Conservation (phyloP, 2,888 invertebrate species). For the Trichogramma evanescens region DNA sequence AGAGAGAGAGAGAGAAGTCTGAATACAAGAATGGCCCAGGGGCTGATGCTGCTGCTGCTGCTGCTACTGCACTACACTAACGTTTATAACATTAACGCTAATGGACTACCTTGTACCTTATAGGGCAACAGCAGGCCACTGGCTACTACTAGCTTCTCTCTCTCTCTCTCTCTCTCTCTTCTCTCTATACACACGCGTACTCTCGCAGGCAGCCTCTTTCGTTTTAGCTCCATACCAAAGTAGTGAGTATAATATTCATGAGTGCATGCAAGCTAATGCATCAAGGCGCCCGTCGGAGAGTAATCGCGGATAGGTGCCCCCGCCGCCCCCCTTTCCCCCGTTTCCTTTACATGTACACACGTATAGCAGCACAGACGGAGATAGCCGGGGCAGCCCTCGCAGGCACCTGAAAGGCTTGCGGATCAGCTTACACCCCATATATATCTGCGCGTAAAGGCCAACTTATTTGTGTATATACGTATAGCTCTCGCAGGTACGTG, state of each 20-base stretch:
- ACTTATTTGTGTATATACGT: neutral
- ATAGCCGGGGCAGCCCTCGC: neutral
- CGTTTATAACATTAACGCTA: conserved; percentile 49
- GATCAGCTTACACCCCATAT: too few relatives aligned
- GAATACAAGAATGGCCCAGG: conserved; percentile 43
- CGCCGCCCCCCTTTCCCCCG: neutral
- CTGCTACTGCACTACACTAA: conserved; percentile 26
- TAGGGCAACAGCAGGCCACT: conserved; percentile 15
- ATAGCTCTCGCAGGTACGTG: too few relatives aligned
- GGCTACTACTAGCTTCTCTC: neutral
- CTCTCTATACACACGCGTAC: neutral
- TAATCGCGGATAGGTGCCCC: conserved; percentile 31
- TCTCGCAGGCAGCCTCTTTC: conserved; percentile 13
- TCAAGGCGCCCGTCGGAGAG: conserved; percentile 36
- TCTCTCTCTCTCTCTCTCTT: conserved; percentile 26
- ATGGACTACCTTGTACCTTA: conserved; percentile 48
- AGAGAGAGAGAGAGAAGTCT: conserved; percentile 1
- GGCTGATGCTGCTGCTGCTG: conserved; percentile 28
- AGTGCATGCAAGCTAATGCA: conserved; percentile 46
- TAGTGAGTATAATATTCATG: conserved; percentile 40
- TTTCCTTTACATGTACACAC: neutral
- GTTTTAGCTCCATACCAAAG: conserved; percentile 26
- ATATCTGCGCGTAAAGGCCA: neutral
- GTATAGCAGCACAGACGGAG: too few relatives aligned
- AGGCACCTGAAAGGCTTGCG: conserved; percentile 3